Base-by-base conservation (phyloP, 2,113 vertebrate genomes). In the Lasiurus cinereus region DNA sequence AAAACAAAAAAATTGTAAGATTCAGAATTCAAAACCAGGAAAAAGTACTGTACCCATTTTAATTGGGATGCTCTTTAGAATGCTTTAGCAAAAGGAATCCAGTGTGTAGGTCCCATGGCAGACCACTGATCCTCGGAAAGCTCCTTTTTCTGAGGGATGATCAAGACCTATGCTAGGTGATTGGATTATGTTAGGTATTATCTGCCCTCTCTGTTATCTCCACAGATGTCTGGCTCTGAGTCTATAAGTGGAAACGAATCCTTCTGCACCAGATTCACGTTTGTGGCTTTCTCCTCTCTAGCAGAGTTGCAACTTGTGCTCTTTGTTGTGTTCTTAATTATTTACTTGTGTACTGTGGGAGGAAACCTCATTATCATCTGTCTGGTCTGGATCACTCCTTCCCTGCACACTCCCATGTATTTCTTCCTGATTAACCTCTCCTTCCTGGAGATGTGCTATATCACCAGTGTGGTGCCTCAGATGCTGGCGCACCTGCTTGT, bases 401-500 rank as follows among this genome's bases (percentile, higher is more conserved):
- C 88, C 6, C 59, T 98, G n/a, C 96, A 97, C 66, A 96, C 82
- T 1, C 96, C 97, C 59, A 97, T 97, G 97, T 97, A 98, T 36
- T 97, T 96, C 96, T 97, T 97, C 74, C 90, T 97, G 39, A 67
- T 70, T 12, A 97, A 96, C 31, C 95, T 97, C 36, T 97, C 97
- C 36, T 90, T 97, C 48, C 36, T 97, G 62, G 97, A 98, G 72
- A 93, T 95, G 83, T 97, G 97, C 66, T 97, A 91, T 8, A 97
- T 94, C 69, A 97, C 89, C 54, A 97, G 89, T 19, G 96, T 97
- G 66, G 94, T 97, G 8, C 97, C 97, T 86, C 97, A 94, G 93
- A 94, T 87, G 87, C 90, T 97, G 50, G 88, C 82, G 15, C 96
- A 97, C 48, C 79, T 98, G 13, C 78, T 97, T 50, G 50, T 92